Evolutionary conservation across 2,797 vertebrate species (phyloP), one percentile per base, ranked within the genome.

Genomic region (Darevskia nairensis): DNA sequence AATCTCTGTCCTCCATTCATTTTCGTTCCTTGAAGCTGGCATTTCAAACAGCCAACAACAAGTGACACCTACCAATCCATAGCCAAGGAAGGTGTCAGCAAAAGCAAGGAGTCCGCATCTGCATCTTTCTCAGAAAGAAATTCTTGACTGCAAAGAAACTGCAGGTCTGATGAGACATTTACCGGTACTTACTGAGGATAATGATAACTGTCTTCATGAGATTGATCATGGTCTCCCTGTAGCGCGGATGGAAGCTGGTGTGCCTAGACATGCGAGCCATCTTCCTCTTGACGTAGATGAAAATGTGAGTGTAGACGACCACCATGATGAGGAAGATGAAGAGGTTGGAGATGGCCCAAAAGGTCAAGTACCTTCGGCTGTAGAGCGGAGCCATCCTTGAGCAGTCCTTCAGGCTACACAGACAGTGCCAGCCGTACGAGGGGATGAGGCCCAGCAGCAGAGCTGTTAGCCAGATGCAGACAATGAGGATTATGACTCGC

Each of bases 371-470:
- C 92, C 97, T 97, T 90, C 98, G 97, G 93, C 97, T 98, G 95
- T 99, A 98, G 92, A 99, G 91, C 0, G 99, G 98, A 0, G 98
- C 98, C 98, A 99, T 98, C n/a, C 96, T 97, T 61, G 98, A 99
- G 88, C 99, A 99, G 39, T 78, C 77, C 0, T 25, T 0, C 89
- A 98, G 86, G 72, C 97, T 86, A 0, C 99, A 99, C 11, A 98
- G 90, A 92, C 99, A 99, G 94, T 98, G 97, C 99, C 99, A 99
- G 82, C 98, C 98, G 78, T 99, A 98, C 78, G 97, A 97, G 0
- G 99, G 99, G 71, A 99, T 96, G 86, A 98, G 96, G 9, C 98
- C 99, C 96, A 99, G 95, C 79, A 98, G 27, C 88, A 98, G 91
- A 0, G 98, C 97, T 0, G 98, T 88, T 5, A 95, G 86, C 99